Conservation (phyloP, 1,140 invertebrate species). For the Drosophila sp. region DNA sequence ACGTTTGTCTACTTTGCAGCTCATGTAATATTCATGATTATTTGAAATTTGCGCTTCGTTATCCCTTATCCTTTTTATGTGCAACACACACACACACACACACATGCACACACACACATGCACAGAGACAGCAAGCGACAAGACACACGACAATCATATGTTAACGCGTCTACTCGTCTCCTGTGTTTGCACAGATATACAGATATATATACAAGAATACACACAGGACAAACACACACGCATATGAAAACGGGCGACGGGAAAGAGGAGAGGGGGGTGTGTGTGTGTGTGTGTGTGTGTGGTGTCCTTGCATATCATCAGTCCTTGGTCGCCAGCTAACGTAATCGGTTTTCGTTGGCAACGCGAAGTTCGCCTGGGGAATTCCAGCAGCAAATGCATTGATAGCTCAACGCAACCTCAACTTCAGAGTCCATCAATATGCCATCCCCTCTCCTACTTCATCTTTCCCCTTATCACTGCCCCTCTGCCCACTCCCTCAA, state of each 20-base stretch:
- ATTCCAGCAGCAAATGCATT: conserved; percentile 69
- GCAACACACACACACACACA: conserved; percentile 38
- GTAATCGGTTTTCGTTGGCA: conserved; percentile 68
- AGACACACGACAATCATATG: conserved; percentile 79
- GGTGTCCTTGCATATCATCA: conserved; percentile 68
- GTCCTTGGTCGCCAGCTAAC: conserved; percentile 52
- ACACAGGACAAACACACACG: conserved; percentile 20
- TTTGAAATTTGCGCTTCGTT: conserved; percentile 82
- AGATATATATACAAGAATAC: conserved; percentile 55
- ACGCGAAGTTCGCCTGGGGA: conserved; percentile 50
- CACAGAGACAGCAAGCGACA: conserved; percentile 10
- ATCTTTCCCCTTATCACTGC: not conserved
- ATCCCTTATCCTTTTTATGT: conserved; percentile 81
- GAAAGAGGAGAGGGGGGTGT: not conserved
- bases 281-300: conserved; percentile 4
- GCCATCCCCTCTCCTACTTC: not conserved
- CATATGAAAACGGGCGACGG: not conserved
- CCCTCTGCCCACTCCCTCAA: conserved; percentile 1
- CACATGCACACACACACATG: conserved; percentile 10
- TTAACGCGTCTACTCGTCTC: conserved; percentile 61
- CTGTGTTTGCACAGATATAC: conserved; percentile 64
- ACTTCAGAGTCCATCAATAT: conserved; percentile 59
- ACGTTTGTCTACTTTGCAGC: conserved; percentile 75
- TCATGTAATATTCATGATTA: conserved; percentile 83
- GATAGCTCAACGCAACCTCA: conserved; percentile 58